Evolutionary conservation across 2,113 vertebrate genomes (phyloP).

Genomic region (Uria lomvia): DNA sequence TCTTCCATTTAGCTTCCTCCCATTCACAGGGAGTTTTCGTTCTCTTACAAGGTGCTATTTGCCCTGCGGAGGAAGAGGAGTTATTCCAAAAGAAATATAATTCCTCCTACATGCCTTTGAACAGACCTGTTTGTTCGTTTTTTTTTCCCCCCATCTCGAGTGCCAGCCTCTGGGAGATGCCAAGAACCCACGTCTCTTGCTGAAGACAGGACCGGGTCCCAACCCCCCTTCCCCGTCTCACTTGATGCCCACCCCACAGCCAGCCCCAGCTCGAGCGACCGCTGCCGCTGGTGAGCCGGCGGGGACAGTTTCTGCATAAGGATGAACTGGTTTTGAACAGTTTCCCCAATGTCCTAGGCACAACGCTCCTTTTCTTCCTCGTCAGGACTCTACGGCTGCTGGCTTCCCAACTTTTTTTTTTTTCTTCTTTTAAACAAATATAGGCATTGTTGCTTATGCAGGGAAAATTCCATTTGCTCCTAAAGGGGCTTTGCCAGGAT

Average conservation of each 20-base stretch:
- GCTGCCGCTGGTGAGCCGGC: neutral
- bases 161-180: neutral
- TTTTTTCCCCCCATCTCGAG: neutral
- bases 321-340: slow-evolving; percentile 4
- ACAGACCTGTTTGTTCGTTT: slow-evolving; percentile 41
- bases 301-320: neutral
- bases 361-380: slow-evolving; percentile 7
- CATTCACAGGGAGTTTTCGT: neutral
- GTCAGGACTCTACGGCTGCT: neutral
- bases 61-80: neutral
- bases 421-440: neutral
- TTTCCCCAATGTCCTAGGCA: neutral
- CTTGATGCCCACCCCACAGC: neutral
- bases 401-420: neutral
- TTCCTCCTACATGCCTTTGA: slow-evolving; percentile 45
- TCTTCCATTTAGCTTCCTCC: slow-evolving; percentile 1
- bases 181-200: neutral
- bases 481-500: neutral
- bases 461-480: slow-evolving; percentile 37
- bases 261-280: neutral
- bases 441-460: neutral
- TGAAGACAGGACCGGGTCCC: neutral
- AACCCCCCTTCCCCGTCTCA: neutral
- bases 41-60: neutral
- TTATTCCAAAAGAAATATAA: slow-evolving; percentile 42